A percentile compares a stretch with the other conserved stretches of the same genome.
These are phyloP conservation scores for Channa striata DNA, from an alignment of 2,797 vertebrate species.

Conservation along the genomic window DNA sequence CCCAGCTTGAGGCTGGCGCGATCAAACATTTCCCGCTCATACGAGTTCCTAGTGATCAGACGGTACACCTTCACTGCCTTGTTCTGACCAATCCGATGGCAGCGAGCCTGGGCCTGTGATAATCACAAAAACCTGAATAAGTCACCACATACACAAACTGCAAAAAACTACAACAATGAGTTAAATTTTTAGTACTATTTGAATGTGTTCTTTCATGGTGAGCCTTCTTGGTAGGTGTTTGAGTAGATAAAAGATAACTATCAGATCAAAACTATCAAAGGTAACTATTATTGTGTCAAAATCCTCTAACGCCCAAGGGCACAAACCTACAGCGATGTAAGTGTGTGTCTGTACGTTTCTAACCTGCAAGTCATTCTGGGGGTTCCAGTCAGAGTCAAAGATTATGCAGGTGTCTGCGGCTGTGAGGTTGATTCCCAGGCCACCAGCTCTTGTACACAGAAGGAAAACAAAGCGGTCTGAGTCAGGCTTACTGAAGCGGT, in stretches of 20 bases:
- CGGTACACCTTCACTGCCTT: constrained; percentile 99
- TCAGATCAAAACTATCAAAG: no score
- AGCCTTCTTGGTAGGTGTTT: constrained; percentile 6
- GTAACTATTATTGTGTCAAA: background rate
- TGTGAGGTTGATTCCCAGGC: constrained; percentile 96
- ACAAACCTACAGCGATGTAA: background rate
- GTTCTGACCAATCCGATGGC: constrained; percentile 98
- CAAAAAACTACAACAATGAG: background rate
- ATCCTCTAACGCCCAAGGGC: background rate
- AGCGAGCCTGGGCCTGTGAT: constrained; percentile 95
- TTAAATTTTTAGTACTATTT: background rate
- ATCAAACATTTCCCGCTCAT: constrained; percentile 99
- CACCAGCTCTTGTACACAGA: constrained; percentile 96
- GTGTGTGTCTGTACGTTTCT: background rate
- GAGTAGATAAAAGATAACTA: constrained; percentile 5
- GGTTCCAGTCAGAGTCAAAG: constrained; percentile 99
- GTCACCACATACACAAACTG: background rate
- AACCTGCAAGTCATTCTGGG: constrained; percentile 99
- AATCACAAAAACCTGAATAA: background rate
- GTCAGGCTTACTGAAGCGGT: constrained; percentile 97
- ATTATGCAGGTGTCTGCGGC: constrained; percentile 99
- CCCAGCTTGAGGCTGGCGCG: constrained; percentile 97
- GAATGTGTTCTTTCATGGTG: background rate
- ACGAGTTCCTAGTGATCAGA: constrained; percentile 97
- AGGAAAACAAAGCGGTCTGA: constrained; percentile 98